Conservation (phyloP, 2,113 vertebrate genomes). For the Plotosus lineatus region DNA sequence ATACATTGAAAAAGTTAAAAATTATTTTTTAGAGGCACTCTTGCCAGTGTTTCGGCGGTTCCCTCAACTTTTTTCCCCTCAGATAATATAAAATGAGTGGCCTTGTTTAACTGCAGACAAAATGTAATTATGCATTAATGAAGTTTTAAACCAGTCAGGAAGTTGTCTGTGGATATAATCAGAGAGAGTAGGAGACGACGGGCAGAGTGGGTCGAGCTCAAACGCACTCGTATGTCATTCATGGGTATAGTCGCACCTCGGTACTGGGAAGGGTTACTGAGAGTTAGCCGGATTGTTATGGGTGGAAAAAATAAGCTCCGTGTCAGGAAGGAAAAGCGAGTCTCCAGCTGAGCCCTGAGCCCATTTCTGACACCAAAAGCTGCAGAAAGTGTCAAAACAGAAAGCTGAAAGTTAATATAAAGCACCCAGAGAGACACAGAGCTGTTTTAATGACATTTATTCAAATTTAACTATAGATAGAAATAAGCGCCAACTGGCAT, state of each 20-base stretch:
- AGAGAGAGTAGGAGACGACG: neutral
- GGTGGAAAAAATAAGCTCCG: slow-evolving; percentile 11
- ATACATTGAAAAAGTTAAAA: no score
- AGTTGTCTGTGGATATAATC: neutral
- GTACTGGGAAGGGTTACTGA: neutral
- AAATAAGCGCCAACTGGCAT: neutral
- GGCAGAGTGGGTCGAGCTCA: neutral
- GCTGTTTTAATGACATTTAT: slow-evolving; percentile 5
- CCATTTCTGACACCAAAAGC: neutral
- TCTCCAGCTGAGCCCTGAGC: slow-evolving; percentile 13
- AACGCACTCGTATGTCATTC: neutral
- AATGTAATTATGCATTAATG: neutral
- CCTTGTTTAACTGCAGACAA: neutral
- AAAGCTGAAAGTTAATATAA: neutral
- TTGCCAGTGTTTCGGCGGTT: no score
- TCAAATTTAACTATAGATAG: neutral
- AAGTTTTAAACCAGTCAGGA: neutral
- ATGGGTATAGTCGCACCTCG: neutral
- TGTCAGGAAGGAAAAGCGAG: slow-evolving; percentile 14
- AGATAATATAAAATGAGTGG: no score
- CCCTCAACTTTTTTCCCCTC: no score
- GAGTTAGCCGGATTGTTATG: neutral
- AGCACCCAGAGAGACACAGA: neutral
- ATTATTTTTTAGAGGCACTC: no score
- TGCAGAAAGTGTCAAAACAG: slow-evolving; percentile 11